These are phyloP conservation scores for Actinemys pallida DNA, from an alignment of 2,113 vertebrate genomes.

Conservation along the genomic window DNA sequence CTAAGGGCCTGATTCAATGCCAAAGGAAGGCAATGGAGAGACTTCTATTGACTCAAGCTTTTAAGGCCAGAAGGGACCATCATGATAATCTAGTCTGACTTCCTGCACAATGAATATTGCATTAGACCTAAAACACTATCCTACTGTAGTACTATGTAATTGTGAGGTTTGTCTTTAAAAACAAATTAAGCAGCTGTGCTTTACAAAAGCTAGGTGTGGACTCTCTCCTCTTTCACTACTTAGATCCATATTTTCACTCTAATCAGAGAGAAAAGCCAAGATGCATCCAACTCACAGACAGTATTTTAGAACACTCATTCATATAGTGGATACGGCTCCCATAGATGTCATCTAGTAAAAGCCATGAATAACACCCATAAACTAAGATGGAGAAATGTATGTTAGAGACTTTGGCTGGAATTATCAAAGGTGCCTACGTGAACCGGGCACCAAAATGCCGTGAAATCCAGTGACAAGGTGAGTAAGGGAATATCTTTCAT, in stretches of 20 bases:
- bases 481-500: not conserved
- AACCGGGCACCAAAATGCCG: not conserved
- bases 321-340: not conserved
- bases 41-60: not conserved
- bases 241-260: not conserved
- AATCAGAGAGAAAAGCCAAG: not conserved
- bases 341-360: not conserved
- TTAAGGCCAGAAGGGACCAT: not conserved
- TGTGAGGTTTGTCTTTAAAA: not conserved
- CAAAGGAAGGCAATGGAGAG: not conserved
- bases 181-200: not conserved
- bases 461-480: not conserved
- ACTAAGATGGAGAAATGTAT: not conserved
- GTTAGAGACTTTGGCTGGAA: not conserved
- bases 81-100: not conserved
- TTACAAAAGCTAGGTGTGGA: not conserved
- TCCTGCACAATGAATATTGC: not conserved
- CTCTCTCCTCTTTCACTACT: accelerated
- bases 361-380: not conserved
- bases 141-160: not conserved
- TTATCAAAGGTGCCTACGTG: not conserved
- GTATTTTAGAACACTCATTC: not conserved
- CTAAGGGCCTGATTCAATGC: not conserved
- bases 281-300: not conserved
- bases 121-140: not conserved